Evolutionary conservation across 2,888 invertebrate genomes (phyloP).

Genomic region (Heliconius erato): DNA sequence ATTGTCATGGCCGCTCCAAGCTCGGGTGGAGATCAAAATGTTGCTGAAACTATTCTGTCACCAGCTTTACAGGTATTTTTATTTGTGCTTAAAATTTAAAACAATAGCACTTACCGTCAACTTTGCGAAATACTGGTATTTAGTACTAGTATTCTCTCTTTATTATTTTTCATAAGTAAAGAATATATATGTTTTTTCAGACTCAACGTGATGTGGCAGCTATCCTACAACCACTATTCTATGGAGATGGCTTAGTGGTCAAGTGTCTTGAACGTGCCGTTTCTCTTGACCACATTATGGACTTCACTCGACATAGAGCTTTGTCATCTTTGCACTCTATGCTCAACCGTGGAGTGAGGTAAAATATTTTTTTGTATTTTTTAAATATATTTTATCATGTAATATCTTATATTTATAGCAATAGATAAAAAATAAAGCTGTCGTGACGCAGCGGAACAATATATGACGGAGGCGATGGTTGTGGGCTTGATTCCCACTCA

Average conservation of each 20-base stretch:
- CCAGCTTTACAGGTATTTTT: slow-evolving; percentile 90
- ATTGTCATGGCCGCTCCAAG: slow-evolving; percentile 86
- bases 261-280: slow-evolving; percentile 96
- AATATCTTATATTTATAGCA: neutral
- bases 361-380: slow-evolving; percentile 52
- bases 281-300: slow-evolving; percentile 99
- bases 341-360: slow-evolving; percentile 96
- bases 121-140: neutral
- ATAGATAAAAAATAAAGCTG: too few species aligned
- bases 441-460: too few species aligned
- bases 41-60: slow-evolving; percentile 91
- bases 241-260: slow-evolving; percentile 96
- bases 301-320: slow-evolving; percentile 98
- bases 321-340: slow-evolving; percentile 98
- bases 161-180: neutral
- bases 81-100: neutral
- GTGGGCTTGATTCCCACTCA: neutral
- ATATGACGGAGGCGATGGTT: too few species aligned
- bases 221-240: slow-evolving; percentile 94
- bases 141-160: neutral
- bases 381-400: slow-evolving; percentile 8
- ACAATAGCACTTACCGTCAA: too few species aligned
- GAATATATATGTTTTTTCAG: slow-evolving; percentile 63
- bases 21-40: slow-evolving; percentile 86
- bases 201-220: slow-evolving; percentile 96